Percentiles rank a stretch among this genome's conserved stretches.
These are phyloP conservation scores for Argyrosomus regius DNA, from an alignment of 2,797 vertebrate species.

Conservation along the genomic window DNA sequence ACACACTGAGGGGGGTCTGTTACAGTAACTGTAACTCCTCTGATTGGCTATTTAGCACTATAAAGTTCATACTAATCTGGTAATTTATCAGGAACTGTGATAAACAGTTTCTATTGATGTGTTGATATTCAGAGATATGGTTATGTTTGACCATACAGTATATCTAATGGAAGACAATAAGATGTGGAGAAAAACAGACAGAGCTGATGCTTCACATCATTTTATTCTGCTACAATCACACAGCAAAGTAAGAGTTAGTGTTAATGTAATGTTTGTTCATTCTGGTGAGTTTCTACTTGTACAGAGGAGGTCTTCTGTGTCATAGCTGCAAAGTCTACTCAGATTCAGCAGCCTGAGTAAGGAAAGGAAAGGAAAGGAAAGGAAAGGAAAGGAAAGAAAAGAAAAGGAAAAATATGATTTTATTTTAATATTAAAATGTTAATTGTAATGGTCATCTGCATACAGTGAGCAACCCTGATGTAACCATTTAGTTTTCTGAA, in stretches of 20 bases:
- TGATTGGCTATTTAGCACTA: neutral
- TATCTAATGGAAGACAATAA: neutral
- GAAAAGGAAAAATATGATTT: neutral
- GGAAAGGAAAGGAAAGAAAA: neutral
- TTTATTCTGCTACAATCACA: conserved; percentile 62
- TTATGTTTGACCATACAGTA: neutral
- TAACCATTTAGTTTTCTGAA: too few relatives aligned
- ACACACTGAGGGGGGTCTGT: conserved; percentile 27
- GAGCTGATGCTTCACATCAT: conserved; percentile 43
- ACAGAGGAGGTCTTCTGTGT: neutral
- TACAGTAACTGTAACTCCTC: neutral
- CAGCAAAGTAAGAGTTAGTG: conserved; percentile 24
- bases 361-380: conserved; percentile 1
- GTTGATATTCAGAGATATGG: neutral
- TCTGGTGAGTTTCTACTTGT: conserved; percentile 10
- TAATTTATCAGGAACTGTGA: conserved; percentile 2
- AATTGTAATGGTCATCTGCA: too few relatives aligned
- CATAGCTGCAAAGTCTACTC: conserved; percentile 37
- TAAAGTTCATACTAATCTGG: neutral
- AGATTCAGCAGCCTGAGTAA: conserved; percentile 50
- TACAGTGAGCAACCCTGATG: too few relatives aligned
- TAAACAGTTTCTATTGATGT: neutral
- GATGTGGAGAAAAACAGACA: conserved; percentile 1
- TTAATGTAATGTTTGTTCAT: neutral
- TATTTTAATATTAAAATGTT: too few relatives aligned